A percentile compares a stretch with the other conserved stretches of the same genome.
Conservation (phyloP, 2,113 vertebrate genomes). For the Sturnira hondurensis region DNA sequence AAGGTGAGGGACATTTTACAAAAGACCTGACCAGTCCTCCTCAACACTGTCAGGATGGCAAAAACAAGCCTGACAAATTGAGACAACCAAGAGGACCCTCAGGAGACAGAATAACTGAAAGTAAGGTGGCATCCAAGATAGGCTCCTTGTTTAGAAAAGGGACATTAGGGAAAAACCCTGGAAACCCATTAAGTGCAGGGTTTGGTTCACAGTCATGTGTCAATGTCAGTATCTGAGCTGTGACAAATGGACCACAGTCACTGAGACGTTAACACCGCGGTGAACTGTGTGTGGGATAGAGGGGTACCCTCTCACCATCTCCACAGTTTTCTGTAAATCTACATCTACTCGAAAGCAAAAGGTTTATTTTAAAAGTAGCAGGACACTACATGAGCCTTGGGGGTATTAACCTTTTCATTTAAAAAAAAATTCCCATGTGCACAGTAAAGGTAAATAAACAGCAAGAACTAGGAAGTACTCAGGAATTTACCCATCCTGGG, state of each 20-base stretch:
- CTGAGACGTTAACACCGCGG: background rate
- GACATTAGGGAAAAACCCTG: background rate
- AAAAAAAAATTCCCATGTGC: background rate
- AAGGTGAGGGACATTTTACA: background rate
- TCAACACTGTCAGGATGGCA: background rate
- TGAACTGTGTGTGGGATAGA: accelerated
- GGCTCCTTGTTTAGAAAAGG: background rate
- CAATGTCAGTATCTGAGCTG: background rate
- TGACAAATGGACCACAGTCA: background rate
- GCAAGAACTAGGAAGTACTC: constrained; percentile 10
- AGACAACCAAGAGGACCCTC: background rate
- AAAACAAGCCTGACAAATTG: background rate
- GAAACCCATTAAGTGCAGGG: background rate
- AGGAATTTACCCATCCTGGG: background rate
- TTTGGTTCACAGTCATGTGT: background rate
- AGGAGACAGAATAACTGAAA: background rate
- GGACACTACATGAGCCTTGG: background rate
- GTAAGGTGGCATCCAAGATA: background rate
- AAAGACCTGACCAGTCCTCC: background rate
- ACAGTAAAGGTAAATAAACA: constrained; percentile 8
- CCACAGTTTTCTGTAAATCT: background rate
- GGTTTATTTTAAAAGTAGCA: background rate
- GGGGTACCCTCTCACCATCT: background rate
- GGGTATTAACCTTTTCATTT: background rate
- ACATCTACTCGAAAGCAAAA: background rate